Conservation (phyloP, 1,140 invertebrate species). For the Trachelipus rathkii region DNA sequence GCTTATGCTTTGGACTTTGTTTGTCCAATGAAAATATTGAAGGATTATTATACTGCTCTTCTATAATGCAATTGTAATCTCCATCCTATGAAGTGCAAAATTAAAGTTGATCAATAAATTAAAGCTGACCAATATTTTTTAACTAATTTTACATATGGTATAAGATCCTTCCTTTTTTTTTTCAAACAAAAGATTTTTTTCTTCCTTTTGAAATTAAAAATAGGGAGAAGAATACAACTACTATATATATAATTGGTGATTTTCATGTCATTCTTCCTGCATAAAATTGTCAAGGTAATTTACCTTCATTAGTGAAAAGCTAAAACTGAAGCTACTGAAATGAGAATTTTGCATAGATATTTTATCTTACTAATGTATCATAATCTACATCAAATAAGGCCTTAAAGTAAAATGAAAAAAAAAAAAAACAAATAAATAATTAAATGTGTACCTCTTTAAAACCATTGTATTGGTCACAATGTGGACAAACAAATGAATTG, state of each 20-base stretch:
- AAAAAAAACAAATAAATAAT: too few relatives aligned
- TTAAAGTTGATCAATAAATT: neutral
- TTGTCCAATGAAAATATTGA: neutral
- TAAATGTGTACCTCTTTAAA: neutral
- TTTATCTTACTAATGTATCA: neutral
- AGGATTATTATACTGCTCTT: neutral
- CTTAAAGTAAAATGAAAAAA: too few relatives aligned
- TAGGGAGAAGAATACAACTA: too few relatives aligned
- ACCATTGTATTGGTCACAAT: neutral
- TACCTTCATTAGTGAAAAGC: neutral
- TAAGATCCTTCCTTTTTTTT: too few relatives aligned
- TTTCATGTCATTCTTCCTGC: neutral
- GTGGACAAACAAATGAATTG: conserved; percentile 2
- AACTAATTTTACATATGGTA: too few relatives aligned
- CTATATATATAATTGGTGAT: neutral
- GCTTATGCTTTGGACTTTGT: neutral
- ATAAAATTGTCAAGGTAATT: neutral
- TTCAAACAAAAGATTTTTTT: too few relatives aligned
- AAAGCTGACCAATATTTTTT: neutral
- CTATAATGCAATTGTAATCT: neutral
- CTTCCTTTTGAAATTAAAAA: too few relatives aligned
- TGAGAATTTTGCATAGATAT: neutral
- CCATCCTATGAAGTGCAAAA: neutral
- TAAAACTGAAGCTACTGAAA: neutral
- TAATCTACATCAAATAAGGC: too few relatives aligned